Evolutionary conservation across 2,113 vertebrate genomes (phyloP).

Genomic region (Grammomys surdaster): DNA sequence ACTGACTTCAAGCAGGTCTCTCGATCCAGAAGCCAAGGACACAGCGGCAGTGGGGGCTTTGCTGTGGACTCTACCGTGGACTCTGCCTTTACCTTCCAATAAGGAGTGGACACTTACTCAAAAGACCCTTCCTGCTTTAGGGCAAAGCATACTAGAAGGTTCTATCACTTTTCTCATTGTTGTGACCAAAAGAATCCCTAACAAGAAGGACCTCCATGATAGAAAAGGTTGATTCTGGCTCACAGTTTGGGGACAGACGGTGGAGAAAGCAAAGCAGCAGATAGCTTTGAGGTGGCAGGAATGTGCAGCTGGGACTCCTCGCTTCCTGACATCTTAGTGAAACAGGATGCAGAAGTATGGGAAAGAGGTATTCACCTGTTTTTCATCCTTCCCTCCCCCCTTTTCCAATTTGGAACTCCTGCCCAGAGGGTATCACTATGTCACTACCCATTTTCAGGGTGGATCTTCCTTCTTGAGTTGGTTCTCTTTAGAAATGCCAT

Average conservation of each 20-base stretch:
- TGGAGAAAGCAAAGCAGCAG: too few relatives aligned
- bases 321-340: neutral
- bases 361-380: neutral
- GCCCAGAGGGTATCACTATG: too few relatives aligned
- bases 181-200: neutral
- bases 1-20: too few relatives aligned
- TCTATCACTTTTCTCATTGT: neutral
- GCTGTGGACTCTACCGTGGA: fast-evolving
- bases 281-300: neutral
- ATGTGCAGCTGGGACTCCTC: neutral
- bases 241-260: neutral
- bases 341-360: neutral
- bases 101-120: neutral
- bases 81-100: neutral
- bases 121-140: neutral
- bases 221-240: neutral
- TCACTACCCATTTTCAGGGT: neutral
- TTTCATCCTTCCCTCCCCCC: neutral
- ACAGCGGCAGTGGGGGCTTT: too few relatives aligned
- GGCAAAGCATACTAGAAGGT: neutral
- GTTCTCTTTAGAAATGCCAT: neutral
- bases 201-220: too few relatives aligned
- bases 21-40: neutral
- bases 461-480: neutral
- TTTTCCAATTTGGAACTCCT: too few relatives aligned